A percentile compares a stretch with the other conserved stretches of the same genome.
These are phyloP conservation scores for Triplophysa siluroides DNA, from an alignment of 2,113 vertebrate genomes.

Conservation along the genomic window DNA sequence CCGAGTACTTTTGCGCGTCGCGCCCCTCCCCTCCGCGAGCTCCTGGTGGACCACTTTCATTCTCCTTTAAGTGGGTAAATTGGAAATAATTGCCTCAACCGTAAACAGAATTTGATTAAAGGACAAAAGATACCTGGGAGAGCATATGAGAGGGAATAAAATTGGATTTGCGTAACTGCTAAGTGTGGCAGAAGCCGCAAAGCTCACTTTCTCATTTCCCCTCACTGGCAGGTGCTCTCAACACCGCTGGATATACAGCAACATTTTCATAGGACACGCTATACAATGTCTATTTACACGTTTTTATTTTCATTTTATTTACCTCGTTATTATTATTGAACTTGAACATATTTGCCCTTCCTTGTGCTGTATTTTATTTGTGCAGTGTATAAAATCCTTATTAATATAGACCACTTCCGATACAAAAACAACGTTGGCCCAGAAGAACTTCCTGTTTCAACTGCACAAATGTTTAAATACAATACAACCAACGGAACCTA, in stretches of 20 bases:
- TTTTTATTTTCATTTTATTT: not conserved
- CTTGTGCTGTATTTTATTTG: no score
- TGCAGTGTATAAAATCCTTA: no score
- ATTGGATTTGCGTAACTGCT: constrained; percentile 58
- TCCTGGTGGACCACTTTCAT: constrained; percentile 58
- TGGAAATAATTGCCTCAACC: constrained; percentile 62
- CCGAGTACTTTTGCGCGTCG: constrained; percentile 42
- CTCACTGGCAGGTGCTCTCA: constrained; percentile 33
- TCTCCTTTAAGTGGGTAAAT: constrained; percentile 61
- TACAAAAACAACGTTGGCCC: no score
- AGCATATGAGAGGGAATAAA: constrained; percentile 49
- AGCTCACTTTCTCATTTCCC: constrained; percentile 25
- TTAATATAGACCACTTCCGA: no score
- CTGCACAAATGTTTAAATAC: no score
- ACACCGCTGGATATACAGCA: not conserved
- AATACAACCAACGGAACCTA: no score
- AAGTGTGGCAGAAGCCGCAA: constrained; percentile 52
- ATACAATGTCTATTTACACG: no score
- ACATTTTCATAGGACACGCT: not conserved
- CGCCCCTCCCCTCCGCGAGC: constrained; percentile 9
- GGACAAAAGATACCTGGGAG: constrained; percentile 61
- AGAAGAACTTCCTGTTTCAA: no score
- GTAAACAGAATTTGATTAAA: constrained; percentile 65
- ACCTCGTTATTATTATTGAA: no score
- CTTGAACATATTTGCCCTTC: no score